Evolutionary conservation across 2,797 vertebrate species (phyloP), one percentile per base, ranked within the genome.

Genomic region (Ptychobarbus kaznakovi): DNA sequence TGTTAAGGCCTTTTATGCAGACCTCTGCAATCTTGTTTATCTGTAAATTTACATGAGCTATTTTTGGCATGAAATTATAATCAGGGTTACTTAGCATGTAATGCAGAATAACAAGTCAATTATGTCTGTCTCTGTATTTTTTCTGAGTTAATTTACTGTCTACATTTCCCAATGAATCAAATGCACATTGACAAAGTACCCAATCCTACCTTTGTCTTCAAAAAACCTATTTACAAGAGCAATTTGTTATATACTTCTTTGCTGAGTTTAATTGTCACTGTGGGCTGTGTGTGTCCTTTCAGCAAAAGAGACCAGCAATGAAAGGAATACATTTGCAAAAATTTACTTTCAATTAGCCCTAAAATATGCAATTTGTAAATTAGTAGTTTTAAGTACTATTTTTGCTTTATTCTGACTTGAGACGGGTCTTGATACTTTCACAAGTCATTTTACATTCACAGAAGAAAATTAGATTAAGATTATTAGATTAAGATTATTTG

Each of bases 1-100:
- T 73, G 42, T 65, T 65, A 49, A 16, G n/a, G 49, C 15, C 76
- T 85, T 70, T 66, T 46, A 35, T 49, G 38, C 25, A 85, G 51
- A 85, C 12, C 22, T 38, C 56, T 16, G 82, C 49, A 56, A 73
- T 80, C 10, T 7, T 49, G 28, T 51, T 80, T 38, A 75, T 32
- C 28, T 65, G 38, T n/a, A 82, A 20, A 73, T 73, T 4, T 63
- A 22, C 12, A 18, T n/a, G 25, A 58, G 32, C 1, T 70, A 56
- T 53, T 25, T 81, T 42, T 58, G n/a, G 35, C 49, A 82, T 80
- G 9, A 74, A 72, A 84, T 58, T 11, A 58, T 76, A 76, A 66
- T 53, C 38, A 78, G 46, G 63, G 16, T 69, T 58, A 42, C n/a
- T 63, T 56, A 13, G 72, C 73, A 83, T 69, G 22, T 32, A 53